Percentiles rank a stretch among this genome's conserved stretches.
Evolutionary conservation across 2,113 vertebrate species (phyloP).

Genomic region (Myrmophylax atrothorax): DNA sequence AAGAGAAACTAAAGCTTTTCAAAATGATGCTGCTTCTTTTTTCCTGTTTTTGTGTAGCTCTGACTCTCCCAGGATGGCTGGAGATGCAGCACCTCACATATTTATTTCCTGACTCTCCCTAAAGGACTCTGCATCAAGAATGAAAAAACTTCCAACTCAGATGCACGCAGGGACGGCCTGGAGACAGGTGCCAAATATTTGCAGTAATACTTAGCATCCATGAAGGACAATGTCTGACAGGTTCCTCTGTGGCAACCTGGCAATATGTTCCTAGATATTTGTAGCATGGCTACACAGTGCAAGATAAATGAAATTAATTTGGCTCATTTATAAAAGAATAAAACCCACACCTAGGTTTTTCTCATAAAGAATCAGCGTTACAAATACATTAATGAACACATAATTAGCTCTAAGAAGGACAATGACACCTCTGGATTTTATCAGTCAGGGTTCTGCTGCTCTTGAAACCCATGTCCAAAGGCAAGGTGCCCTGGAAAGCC

Average conservation of each 20-base stretch:
- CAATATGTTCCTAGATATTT: neutral
- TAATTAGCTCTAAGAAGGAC: neutral
- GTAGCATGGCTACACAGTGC: neutral
- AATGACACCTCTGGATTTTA: neutral
- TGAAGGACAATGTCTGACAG: neutral
- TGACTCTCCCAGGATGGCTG: neutral
- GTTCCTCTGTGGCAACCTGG: neutral
- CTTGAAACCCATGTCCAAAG: neutral
- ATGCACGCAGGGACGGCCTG: neutral
- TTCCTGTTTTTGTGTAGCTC: neutral
- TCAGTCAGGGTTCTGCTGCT: neutral
- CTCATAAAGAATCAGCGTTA: neutral
- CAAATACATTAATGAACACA: neutral
- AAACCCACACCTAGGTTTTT: neutral
- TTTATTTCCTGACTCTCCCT: neutral
- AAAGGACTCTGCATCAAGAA: neutral
- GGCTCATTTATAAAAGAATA: neutral
- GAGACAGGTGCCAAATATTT: neutral
- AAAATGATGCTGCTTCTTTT: neutral
- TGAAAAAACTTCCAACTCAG: neutral
- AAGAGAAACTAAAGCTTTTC: neutral
- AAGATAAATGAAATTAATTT: neutral
- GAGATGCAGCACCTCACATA: rapidly evolving
- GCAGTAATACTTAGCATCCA: neutral
- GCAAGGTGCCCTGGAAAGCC: neutral